These are phyloP conservation scores for Clarias batrachus DNA, from an alignment of 2,113 vertebrate genomes.

Conservation along the genomic window DNA sequence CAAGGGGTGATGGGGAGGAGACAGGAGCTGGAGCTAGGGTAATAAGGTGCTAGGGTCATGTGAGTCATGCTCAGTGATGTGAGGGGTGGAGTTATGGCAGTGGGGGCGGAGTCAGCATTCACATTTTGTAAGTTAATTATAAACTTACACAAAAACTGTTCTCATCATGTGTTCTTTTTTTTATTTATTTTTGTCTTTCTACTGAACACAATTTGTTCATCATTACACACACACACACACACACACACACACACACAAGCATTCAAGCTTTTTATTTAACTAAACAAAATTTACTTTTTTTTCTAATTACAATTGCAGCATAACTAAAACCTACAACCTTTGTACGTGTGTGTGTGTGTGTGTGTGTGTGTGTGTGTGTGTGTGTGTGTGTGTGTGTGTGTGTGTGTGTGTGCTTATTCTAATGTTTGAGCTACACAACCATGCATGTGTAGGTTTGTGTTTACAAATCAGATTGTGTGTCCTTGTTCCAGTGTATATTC, in stretches of 20 bases:
- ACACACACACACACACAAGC: background rate
- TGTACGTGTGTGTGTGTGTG: background rate
- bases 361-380: constrained; percentile 25
- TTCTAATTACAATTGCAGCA: background rate
- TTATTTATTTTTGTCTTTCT: background rate
- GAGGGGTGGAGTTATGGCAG: background rate
- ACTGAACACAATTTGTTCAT: background rate
- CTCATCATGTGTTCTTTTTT: too few relatives aligned
- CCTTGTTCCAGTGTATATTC: background rate
- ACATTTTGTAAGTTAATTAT: background rate
- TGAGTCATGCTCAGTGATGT: background rate
- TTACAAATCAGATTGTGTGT: constrained; percentile 9
- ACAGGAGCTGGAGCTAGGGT: too few relatives aligned
- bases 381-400: constrained; percentile 37
- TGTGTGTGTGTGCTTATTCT: constrained; percentile 24
- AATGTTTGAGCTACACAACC: background rate
- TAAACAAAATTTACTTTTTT: background rate
- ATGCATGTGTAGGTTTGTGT: constrained; percentile 5
- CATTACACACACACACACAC: background rate
- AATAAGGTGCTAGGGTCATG: background rate
- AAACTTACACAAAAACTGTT: background rate
- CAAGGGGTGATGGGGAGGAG: background rate
- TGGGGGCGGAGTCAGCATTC: background rate
- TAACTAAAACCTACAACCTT: background rate
- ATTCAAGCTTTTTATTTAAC: background rate